A percentile compares a stretch with the other conserved stretches of the same genome.
phyloP scores from a whole-genome alignment of 1,140 invertebrate species.

The Pachyrhynchus sulphureomaculatus region DNA sequence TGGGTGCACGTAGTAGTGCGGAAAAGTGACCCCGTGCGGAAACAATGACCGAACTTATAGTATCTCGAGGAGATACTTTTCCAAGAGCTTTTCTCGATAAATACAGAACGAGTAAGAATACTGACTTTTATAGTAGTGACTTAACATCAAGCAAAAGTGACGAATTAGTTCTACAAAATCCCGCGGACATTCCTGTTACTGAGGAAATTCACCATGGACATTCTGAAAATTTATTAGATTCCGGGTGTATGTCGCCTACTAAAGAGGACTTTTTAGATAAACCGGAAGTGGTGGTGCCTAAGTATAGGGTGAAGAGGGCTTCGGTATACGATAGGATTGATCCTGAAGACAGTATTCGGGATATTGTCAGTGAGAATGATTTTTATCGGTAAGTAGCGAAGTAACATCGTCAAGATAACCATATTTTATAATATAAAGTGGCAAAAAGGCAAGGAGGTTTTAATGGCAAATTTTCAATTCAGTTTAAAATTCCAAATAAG shows the following conservation, averaged over 20 bases:
- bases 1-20: too few relatives aligned
- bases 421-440: too few relatives aligned
- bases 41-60: conserved; percentile 48
- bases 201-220: conserved; percentile 48
- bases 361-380: conserved; percentile 66
- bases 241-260: conserved; percentile 37
- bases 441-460: too few relatives aligned
- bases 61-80: conserved; percentile 50
- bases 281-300: conserved; percentile 39
- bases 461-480: too few relatives aligned
- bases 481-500: too few relatives aligned
- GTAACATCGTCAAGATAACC: too few relatives aligned
- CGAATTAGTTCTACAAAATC: conserved; percentile 49
- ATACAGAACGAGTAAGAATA: conserved; percentile 42
- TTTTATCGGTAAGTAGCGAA: conserved; percentile 58
- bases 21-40: too few relatives aligned
- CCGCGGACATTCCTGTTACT: conserved; percentile 42
- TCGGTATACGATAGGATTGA: conserved; percentile 57
- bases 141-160: conserved; percentile 50
- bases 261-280: conserved; percentile 46
- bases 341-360: conserved; percentile 64
- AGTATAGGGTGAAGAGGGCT: conserved; percentile 33
- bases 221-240: conserved; percentile 49
- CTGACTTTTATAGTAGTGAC: conserved; percentile 47
- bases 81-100: conserved; percentile 47